Evolutionary conservation across 2,888 invertebrate species (phyloP).

Genomic region (Polylopha cassiicola): DNA sequence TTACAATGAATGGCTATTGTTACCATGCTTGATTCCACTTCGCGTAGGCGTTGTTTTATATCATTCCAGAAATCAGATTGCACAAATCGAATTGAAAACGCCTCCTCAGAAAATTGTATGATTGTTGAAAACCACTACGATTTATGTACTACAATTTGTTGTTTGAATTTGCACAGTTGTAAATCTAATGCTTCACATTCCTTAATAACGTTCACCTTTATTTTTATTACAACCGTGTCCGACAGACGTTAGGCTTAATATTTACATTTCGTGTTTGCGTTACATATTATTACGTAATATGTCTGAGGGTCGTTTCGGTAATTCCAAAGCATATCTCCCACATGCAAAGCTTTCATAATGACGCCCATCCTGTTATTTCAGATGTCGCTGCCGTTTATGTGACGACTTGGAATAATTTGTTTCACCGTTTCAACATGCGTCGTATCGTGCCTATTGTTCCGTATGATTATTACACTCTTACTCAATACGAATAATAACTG

Average conservation of each 20-base stretch:
- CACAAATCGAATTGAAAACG: no score
- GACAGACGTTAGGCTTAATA: conserved; percentile 9
- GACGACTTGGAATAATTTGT: conserved; percentile 39
- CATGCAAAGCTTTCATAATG: conserved; percentile 52
- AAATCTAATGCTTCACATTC: no score
- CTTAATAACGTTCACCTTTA: no score
- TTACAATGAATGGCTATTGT: conserved; percentile 44
- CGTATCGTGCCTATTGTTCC: conserved; percentile 53
- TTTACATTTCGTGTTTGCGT: conserved; percentile 20
- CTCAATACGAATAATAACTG: no score
- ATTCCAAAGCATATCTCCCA: conserved; percentile 38
- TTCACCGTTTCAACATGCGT: conserved; percentile 40
- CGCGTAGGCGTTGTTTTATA: no score
- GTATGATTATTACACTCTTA: conserved; percentile 28
- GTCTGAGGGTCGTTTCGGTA: conserved; percentile 30
- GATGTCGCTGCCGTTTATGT: conserved; percentile 43
- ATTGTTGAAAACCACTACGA: no score
- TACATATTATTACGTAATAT: conserved; percentile 25
- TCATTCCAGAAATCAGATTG: no score
- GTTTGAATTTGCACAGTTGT: conserved; percentile 9
- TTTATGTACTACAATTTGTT: no score
- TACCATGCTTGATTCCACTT: no score
- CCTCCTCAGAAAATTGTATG: no score
- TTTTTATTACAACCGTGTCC: no score
- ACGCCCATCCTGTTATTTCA: conserved; percentile 51